Conservation (phyloP, 2,113 vertebrate genomes). For the Galemys pyrenaicus region DNA sequence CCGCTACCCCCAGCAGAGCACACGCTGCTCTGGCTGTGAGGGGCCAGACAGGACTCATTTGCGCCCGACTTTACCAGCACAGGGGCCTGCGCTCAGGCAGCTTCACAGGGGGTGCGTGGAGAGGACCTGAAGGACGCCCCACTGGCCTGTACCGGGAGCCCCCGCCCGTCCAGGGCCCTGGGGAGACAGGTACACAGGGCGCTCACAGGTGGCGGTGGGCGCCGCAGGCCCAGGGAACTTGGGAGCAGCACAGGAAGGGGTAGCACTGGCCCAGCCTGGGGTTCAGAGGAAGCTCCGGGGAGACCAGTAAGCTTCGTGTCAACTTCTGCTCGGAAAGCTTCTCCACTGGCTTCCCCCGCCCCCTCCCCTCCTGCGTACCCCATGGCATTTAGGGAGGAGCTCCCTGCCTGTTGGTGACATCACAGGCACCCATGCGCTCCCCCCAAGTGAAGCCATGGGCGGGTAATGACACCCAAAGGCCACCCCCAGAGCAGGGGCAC, state of each 20-base stretch:
- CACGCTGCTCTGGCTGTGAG: not conserved
- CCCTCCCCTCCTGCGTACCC: too few species aligned
- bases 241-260: not conserved
- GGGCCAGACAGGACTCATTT: too few species aligned
- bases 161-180: too few species aligned
- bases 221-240: not conserved
- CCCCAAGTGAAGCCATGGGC: rapidly evolving
- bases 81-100: not conserved
- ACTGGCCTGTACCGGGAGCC: not conserved
- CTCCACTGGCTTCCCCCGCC: not conserved
- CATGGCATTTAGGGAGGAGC: not conserved
- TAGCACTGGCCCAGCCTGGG: not conserved
- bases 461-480: not conserved
- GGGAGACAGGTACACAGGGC: not conserved
- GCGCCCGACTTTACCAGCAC: not conserved
- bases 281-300: too few species aligned
- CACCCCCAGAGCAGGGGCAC: rapidly evolving
- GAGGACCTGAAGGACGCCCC: not conserved
- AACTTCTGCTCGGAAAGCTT: not conserved
- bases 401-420: not conserved
- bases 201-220: rapidly evolving
- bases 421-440: not conserved
- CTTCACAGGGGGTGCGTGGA: not conserved
- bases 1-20: not conserved
- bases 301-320: not conserved